A percentile compares a stretch with the other conserved stretches of the same genome.
phyloP scores from a whole-genome alignment of 2,113 vertebrate species.

The Perognathus longimembris region DNA sequence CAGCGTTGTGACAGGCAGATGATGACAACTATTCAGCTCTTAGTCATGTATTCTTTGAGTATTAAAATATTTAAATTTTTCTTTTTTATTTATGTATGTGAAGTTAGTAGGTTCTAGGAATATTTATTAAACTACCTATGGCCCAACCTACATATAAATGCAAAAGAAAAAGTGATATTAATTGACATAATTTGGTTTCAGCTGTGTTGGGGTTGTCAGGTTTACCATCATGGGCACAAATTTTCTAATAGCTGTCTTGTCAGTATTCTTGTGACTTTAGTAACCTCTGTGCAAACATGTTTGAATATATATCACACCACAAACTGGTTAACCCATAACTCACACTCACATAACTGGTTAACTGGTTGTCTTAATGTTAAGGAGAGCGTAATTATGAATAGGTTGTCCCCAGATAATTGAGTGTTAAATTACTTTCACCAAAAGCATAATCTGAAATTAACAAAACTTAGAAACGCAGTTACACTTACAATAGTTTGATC shows the following conservation, averaged over 20 bases:
- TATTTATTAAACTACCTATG: conserved; percentile 26
- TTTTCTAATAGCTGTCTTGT: not conserved
- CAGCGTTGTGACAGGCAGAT: not conserved
- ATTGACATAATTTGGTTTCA: conserved; percentile 43
- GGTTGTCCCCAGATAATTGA: not conserved
- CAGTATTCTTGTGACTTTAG: not conserved
- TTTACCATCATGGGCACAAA: not conserved
- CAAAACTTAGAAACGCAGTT: not conserved
- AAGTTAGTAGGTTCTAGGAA: not conserved
- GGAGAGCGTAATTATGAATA: not conserved
- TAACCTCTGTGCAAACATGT: not conserved
- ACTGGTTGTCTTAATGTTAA: conserved; percentile 11
- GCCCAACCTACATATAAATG: not conserved
- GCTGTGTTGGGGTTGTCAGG: not conserved
- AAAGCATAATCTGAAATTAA: not conserved
- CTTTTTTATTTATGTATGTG: conserved; percentile 23
- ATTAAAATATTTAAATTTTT: conserved; percentile 18
- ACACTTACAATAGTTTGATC: not conserved
- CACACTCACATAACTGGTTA: not conserved
- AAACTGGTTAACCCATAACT: not conserved
- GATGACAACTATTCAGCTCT: not conserved
- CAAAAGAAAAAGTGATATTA: conserved; percentile 33
- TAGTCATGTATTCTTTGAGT: conserved; percentile 20
- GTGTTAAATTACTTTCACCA: conserved; percentile 3
- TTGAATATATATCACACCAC: not conserved